A percentile compares a stretch with the other conserved stretches of the same genome.
Conservation (phyloP, 2,888 invertebrate genomes). For the Tetramorium bicarinatum region DNA sequence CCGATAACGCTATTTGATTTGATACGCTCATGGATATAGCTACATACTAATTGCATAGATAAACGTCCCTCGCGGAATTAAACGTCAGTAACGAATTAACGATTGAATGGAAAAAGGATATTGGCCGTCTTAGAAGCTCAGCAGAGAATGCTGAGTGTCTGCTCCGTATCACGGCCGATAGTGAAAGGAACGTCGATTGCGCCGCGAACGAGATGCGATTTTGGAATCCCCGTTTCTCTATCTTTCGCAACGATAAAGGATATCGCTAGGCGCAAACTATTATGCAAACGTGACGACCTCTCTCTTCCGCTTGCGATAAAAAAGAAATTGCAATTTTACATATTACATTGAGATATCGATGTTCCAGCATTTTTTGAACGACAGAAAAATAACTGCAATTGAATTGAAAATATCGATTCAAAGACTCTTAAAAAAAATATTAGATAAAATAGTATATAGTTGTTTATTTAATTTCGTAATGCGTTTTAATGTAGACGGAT, state of each 20-base stretch:
- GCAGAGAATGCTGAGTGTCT: constrained; percentile 26
- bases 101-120: constrained; percentile 9
- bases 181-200: constrained; percentile 49
- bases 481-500: background rate
- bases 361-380: background rate
- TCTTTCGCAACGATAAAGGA: constrained; percentile 29
- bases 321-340: background rate
- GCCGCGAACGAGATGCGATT: constrained; percentile 21
- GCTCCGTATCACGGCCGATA: constrained; percentile 45
- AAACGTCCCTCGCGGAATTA: constrained; percentile 23
- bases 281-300: constrained; percentile 10
- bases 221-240: constrained; percentile 14
- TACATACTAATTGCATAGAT: constrained; percentile 28
- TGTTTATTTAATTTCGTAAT: background rate
- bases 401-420: background rate
- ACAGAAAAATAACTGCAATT: background rate
- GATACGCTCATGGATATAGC: constrained; percentile 8
- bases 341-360: background rate
- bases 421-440: background rate
- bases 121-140: constrained; percentile 25
- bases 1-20: constrained; percentile 38
- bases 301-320: background rate
- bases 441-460: background rate
- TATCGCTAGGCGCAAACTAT: background rate
- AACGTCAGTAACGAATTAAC: constrained; percentile 26